Conservation (phyloP, 2,888 invertebrate genomes). For the Limnephilus lunatus region DNA sequence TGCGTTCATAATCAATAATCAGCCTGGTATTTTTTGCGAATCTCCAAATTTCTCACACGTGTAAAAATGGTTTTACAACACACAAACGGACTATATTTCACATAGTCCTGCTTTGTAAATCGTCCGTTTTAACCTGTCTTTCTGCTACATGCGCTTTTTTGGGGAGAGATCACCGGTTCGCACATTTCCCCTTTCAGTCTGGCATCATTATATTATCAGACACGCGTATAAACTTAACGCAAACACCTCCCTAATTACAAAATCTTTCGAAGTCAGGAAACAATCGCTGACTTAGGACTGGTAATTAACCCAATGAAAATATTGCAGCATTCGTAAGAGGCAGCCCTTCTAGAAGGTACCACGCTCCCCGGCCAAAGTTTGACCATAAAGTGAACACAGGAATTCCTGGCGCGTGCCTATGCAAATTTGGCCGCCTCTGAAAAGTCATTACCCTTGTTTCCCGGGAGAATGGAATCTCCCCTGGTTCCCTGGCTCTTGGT, state of each 20-base stretch:
- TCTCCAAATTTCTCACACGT: no score
- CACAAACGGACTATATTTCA: no score
- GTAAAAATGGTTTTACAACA: no score
- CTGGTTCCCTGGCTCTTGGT: not conserved
- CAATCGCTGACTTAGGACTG: slow-evolving; percentile 43
- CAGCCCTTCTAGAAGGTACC: slow-evolving; percentile 9
- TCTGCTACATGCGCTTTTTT: not conserved
- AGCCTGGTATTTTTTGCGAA: no score
- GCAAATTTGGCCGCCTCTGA: slow-evolving; percentile 63
- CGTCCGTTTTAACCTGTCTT: not conserved
- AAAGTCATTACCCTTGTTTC: slow-evolving; percentile 64
- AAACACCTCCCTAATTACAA: slow-evolving; percentile 4
- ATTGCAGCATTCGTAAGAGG: slow-evolving; percentile 35
- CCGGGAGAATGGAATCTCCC: slow-evolving; percentile 62
- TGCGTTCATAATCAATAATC: no score
- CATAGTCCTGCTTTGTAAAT: no score
- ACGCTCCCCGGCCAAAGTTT: slow-evolving; percentile 56
- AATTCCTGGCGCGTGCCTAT: slow-evolving; percentile 64
- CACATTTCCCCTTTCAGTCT: not conserved
- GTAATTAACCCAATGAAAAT: slow-evolving; percentile 50
- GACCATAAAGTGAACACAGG: slow-evolving; percentile 59
- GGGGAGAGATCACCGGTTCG: not conserved
- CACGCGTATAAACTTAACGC: not conserved
- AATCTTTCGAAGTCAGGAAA: slow-evolving; percentile 15
- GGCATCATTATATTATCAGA: not conserved